Evolutionary conservation across 1,140 invertebrate genomes (phyloP).

Genomic region (Listronotus oregonensis): DNA sequence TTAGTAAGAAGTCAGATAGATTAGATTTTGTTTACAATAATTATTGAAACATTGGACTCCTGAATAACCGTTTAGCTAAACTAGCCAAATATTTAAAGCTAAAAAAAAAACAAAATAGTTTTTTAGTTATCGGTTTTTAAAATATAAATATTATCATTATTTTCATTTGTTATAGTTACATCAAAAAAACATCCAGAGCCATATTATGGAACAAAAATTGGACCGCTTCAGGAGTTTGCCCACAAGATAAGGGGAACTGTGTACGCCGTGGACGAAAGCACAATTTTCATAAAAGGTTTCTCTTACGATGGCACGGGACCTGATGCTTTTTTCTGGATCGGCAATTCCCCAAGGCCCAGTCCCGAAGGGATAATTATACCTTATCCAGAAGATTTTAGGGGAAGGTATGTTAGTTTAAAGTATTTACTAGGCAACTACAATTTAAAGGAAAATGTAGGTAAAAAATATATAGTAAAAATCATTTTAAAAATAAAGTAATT

Average conservation of each 20-base stretch:
- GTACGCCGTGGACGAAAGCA: conserved; percentile 86
- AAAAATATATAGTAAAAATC: too few relatives aligned
- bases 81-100: too few relatives aligned
- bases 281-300: conserved; percentile 84
- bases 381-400: conserved; percentile 79
- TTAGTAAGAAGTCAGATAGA: too few relatives aligned
- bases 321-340: conserved; percentile 88
- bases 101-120: too few relatives aligned
- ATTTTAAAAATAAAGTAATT: too few relatives aligned
- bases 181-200: conserved; percentile 62
- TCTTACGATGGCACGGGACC: conserved; percentile 84
- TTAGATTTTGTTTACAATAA: too few relatives aligned
- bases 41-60: too few relatives aligned
- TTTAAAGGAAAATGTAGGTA: background rate
- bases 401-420: conserved; percentile 62
- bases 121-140: too few relatives aligned
- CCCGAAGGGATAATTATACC: conserved; percentile 82
- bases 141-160: conserved; percentile 9
- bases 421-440: too few relatives aligned
- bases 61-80: too few relatives aligned
- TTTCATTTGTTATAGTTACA: conserved; percentile 53
- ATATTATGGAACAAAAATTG: conserved; percentile 79
- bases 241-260: conserved; percentile 78
- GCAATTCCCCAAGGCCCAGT: conserved; percentile 73
- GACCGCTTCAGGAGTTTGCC: conserved; percentile 69